Evolutionary conservation across 2,888 invertebrate species (phyloP).

Genomic region (Endomychus coccineus): DNA sequence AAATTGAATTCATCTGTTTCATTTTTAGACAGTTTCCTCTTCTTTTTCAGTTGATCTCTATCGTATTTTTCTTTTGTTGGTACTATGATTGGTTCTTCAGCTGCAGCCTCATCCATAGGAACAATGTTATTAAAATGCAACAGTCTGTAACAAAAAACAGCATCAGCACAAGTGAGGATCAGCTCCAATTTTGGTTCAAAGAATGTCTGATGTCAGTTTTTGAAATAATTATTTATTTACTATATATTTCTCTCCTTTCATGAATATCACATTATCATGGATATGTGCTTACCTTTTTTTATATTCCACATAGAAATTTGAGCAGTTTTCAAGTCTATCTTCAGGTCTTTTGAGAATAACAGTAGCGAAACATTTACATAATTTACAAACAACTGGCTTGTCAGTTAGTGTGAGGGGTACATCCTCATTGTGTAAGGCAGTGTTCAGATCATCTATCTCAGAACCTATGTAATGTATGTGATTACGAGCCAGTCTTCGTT

Average conservation of each 20-base stretch:
- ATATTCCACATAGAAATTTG: conserved; percentile 53
- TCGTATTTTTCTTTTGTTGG: conserved; percentile 35
- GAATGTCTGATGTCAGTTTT: no score
- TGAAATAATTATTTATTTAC: no score
- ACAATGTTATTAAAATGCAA: conserved; percentile 68
- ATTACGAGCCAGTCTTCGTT: conserved; percentile 65
- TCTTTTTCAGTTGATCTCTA: conserved; percentile 25
- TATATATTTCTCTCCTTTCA: no score
- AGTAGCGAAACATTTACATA: conserved; percentile 72
- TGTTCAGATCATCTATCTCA: conserved; percentile 48
- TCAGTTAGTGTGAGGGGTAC: conserved; percentile 62
- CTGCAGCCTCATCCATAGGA: conserved; percentile 52
- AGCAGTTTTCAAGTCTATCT: conserved; percentile 43
- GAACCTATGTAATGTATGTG: conserved; percentile 66
- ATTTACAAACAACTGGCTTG: conserved; percentile 72
- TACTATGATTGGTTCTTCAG: conserved; percentile 44
- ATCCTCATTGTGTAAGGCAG: conserved; percentile 51
- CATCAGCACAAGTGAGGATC: no score
- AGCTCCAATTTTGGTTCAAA: no score
- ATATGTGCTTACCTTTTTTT: conserved; percentile 50
- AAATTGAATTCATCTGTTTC: conserved; percentile 36
- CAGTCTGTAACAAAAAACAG: conserved; percentile 53
- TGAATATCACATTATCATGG: conserved; percentile 7
- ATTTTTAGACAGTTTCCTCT: conserved; percentile 42
- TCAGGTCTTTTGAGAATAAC: conserved; percentile 59